Evolutionary conservation across 2,888 invertebrate species (phyloP).

Genomic region (Polietes domitor): DNA sequence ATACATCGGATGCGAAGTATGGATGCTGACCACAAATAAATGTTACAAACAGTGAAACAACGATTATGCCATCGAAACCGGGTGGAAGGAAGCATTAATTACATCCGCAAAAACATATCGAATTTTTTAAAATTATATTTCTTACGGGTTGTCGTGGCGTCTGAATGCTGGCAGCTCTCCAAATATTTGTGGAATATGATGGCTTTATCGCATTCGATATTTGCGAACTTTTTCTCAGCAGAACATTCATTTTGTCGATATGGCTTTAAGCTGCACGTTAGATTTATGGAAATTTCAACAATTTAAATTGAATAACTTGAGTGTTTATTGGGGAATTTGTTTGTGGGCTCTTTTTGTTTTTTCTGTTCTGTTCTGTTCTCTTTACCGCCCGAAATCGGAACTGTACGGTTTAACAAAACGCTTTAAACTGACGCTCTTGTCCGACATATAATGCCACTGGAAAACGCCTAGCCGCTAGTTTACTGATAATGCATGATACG

Average conservation of each 20-base stretch:
- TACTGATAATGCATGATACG: constrained; percentile 58
- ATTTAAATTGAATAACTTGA: background rate
- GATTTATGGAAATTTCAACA: background rate
- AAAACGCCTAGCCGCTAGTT: constrained; percentile 31
- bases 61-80: background rate
- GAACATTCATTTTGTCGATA: constrained; percentile 54
- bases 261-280: background rate
- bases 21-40: background rate
- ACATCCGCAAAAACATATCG: constrained; percentile 14
- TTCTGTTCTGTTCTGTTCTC: background rate
- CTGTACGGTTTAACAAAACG: constrained; percentile 50
- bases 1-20: background rate
- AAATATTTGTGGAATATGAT: constrained; percentile 54
- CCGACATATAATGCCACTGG: background rate
- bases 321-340: background rate
- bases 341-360: background rate
- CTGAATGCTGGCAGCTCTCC: constrained; percentile 63
- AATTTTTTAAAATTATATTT: constrained; percentile 12
- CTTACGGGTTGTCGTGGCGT: constrained; percentile 62
- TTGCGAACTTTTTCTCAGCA: constrained; percentile 55
- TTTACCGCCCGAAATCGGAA: constrained; percentile 28
- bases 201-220: constrained; percentile 51
- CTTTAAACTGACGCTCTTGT: constrained; percentile 45
- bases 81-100: background rate
- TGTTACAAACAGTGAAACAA: background rate